These are phyloP conservation scores for Pristis pectinata DNA, from an alignment of 2,797 vertebrate species.

Conservation along the genomic window DNA sequence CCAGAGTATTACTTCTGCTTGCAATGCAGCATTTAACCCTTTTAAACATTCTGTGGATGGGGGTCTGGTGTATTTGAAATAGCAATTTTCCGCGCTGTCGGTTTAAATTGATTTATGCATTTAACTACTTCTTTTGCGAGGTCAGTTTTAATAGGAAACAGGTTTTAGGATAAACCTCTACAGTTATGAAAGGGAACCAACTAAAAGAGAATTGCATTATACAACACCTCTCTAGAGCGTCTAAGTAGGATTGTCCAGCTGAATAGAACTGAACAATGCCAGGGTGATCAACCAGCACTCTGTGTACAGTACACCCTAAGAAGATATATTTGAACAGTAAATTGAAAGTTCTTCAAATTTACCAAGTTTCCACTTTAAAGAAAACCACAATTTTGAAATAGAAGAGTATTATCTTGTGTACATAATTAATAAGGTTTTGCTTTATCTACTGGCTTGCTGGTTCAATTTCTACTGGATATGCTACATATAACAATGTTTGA, in stretches of 20 bases:
- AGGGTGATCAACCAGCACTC: not conserved
- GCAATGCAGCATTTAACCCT: not conserved
- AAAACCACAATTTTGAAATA: not conserved
- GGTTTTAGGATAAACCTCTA: not conserved
- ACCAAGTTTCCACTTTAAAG: not conserved
- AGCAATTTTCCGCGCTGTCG: not conserved
- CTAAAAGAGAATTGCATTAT: not conserved
- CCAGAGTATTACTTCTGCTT: not conserved
- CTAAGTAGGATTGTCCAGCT: not conserved
- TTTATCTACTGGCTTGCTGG: not conserved
- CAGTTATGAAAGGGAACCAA: not conserved
- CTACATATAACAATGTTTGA: not conserved
- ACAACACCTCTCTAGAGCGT: not conserved
- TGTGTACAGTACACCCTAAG: not conserved
- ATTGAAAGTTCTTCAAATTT: not conserved
- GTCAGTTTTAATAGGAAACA: not conserved
- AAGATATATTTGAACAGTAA: not conserved
- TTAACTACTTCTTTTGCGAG: too few species aligned
- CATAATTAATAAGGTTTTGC: not conserved
- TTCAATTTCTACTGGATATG: not conserved
- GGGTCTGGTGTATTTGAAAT: not conserved
- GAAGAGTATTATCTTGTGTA: not conserved
- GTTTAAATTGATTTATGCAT: not conserved
- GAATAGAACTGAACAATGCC: not conserved
- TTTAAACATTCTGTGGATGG: not conserved